Evolutionary conservation across 53 echinoderm and acorn worm genomes (phyloP).

Genomic region (Mesocentrotus franciscanus): DNA sequence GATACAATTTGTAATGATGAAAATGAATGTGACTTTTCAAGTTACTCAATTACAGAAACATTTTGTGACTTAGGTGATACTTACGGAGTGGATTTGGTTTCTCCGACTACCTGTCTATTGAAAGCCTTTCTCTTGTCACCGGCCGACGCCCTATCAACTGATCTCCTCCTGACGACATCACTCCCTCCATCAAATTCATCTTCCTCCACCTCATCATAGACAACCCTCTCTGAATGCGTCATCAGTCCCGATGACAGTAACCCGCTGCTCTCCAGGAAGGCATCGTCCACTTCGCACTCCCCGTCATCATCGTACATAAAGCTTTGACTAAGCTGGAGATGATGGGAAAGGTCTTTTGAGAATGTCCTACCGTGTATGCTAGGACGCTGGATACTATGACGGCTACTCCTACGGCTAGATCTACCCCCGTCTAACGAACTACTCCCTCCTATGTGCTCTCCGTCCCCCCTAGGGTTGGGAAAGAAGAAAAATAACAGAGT

Average conservation of each 20-base stretch:
- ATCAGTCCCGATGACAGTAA: conserved; percentile 43
- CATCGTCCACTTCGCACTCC: conserved; percentile 77
- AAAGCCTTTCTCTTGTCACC: conserved; percentile 29
- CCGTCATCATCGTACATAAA: conserved; percentile 74
- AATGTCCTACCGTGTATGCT: background rate
- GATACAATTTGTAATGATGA: too few relatives aligned
- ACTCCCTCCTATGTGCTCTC: conserved; percentile 25
- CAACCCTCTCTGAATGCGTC: conserved; percentile 16
- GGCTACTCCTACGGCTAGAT: conserved; percentile 45
- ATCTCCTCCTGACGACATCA: background rate
- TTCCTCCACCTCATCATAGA: conserved; percentile 63
- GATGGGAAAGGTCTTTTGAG: background rate
- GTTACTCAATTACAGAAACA: too few relatives aligned
- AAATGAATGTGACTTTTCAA: too few relatives aligned
- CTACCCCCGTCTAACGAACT: conserved; percentile 36
- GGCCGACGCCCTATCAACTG: conserved; percentile 11
- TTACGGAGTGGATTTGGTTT: background rate
- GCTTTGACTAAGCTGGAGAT: conserved; percentile 41
- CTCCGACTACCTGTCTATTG: background rate
- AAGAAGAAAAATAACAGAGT: background rate
- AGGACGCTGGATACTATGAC: conserved; percentile 4
- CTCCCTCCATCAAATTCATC: background rate
- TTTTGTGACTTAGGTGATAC: background rate
- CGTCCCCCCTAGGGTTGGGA: background rate
- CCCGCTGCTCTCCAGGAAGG: conserved; percentile 70